Base-by-base conservation (phyloP, 2,113 vertebrate genomes). In the Uria aalge region DNA sequence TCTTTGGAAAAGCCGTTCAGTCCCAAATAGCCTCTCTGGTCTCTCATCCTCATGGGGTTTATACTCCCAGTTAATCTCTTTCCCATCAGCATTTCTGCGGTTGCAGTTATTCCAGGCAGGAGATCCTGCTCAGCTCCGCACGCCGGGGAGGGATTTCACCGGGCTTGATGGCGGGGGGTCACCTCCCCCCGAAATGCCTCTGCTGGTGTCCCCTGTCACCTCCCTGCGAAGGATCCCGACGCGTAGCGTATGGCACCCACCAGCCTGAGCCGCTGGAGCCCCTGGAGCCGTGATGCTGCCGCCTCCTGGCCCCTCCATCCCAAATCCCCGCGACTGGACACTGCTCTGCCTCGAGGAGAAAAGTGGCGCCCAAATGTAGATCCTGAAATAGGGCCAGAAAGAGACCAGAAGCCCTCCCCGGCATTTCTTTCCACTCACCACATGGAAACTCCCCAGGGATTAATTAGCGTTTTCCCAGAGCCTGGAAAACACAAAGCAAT, bases 221-320 rank as follows among this genome's bases (percentile, higher is more conserved):
- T 24, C 14, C 26, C 32, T 7, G 45, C 5, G 5, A 12, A 15
- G 50, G 41, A 27, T 3, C 36, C 26, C 2, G 17, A 11, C 24
- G 1, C 5, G 15, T 34, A 5, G 41, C 2, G 5, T 21, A 26
- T 4, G 21, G 43, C 55, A 23, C 19, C 56, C 53, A 0, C 5
- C 43, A 66, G 24, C 50, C 36, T 2, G 13, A 26, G 59, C 27
- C 15, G 36, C 64, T 67, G 12, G 1, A 38, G 12, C 11, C 30
- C 29, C 36, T 9, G 29, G 14, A 20, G 22, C 36, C 12, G 1
- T 2, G 27, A 4, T 43, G 41, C 50, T 41, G 59, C 66, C 16
- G 7, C 57, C 40, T 52, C 24, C 48, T n/a, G 57, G 32, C 34
- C 52, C 19, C 14, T 47, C 41, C 13, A 5, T 40, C 59, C 8